Evolutionary conservation across 1,140 invertebrate genomes (phyloP), one percentile per base, ranked within the genome.

Genomic region (Pogonomyrmex californicus): DNA sequence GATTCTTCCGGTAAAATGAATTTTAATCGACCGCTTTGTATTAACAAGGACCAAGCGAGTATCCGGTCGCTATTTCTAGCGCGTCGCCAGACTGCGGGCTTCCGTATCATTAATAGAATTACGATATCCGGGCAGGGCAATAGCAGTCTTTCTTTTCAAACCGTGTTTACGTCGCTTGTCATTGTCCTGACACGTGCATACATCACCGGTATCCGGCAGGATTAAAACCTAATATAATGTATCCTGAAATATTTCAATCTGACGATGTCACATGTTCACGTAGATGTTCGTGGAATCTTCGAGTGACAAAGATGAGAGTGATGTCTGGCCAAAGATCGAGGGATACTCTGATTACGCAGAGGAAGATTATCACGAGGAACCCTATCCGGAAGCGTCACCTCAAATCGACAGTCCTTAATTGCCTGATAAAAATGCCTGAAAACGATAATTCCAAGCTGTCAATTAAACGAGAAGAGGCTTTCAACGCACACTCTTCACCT

Each of bases 251-350:
- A 2, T 12, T 23, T 60, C 17, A 2, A 38, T 2, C 4, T 47
- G n/a, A 49, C 9, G 6, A 56, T 65, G 1, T 44, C 9, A 5
- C 0, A 23, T 23, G 0, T 87, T 87, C n/a, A 14, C 17, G 1
- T 62, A 93, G 91, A 68, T 49, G 1, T 92, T 91, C 1, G 38
- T 78, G 36, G 90, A 92, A 9, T 91, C 92, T 5, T 17, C 88
- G 0, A 51, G 79, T 6, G 86, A 91, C 10, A 90, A 86, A 23
- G 88, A 87, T 70, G 87, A 86, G 1, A 87, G 82, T 1, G 85
- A 90, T 1, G 7, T n/a, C 9, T 73, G 47, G 49, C 10, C 14
- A 1, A 82, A 63, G 41, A 38, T 33, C 2, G 82, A 91, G 44
- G 68, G 66, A 6, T 90, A 89, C 47, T 56, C 86, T 0, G 88